Evolutionary conservation across 1,140 invertebrate species (phyloP).

Genomic region (Orchestia grillus): DNA sequence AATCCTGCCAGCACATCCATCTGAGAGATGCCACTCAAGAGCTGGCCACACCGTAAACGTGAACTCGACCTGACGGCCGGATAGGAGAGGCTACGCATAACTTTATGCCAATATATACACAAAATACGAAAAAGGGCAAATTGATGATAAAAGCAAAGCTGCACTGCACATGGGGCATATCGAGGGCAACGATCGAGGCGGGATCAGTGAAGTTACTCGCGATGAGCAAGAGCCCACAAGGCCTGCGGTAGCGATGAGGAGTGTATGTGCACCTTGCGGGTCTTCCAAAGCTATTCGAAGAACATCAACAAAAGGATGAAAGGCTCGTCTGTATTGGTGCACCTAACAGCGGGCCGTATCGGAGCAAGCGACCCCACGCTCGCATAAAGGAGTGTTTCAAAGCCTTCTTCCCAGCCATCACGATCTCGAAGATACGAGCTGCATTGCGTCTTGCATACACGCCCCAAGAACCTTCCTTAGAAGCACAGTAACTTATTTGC

Average conservation of each 20-base stretch:
- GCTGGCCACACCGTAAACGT: background rate
- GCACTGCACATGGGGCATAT: background rate
- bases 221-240: background rate
- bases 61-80: background rate
- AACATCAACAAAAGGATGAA: slow-evolving; percentile 9
- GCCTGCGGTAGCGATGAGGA: background rate
- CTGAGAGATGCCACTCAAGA: background rate
- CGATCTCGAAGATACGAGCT: background rate
- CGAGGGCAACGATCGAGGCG: background rate
- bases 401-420: background rate
- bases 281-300: background rate
- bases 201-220: background rate
- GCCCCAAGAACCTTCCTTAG: background rate
- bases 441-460: background rate
- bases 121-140: background rate
- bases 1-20: background rate
- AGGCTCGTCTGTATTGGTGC: slow-evolving; percentile 5
- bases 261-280: background rate
- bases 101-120: background rate
- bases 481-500: background rate
- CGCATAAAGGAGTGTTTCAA: background rate
- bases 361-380: background rate
- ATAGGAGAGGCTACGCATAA: background rate
- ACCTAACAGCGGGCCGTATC: background rate
- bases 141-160: background rate